Percentiles rank a stretch among this genome's conserved stretches.
These are phyloP conservation scores for Vireo griseus DNA, from an alignment of 2,797 vertebrate species.

Conservation along the genomic window DNA sequence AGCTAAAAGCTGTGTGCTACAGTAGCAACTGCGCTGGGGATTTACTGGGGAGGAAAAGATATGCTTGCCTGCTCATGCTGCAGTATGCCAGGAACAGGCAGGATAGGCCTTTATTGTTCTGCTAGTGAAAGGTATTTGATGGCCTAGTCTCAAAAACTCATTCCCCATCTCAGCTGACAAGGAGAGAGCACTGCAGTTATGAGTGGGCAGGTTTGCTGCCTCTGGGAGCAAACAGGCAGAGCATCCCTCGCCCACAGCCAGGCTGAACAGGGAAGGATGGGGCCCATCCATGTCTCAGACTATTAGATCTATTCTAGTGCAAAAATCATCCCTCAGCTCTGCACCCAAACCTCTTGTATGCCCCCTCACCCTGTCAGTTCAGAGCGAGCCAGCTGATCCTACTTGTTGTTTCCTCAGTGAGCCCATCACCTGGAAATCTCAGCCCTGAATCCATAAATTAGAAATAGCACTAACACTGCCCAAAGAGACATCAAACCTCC, in stretches of 20 bases:
- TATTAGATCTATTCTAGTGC: background rate
- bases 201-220: background rate
- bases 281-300: background rate
- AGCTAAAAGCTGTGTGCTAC: background rate
- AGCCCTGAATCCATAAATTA: background rate
- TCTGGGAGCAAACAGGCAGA: background rate
- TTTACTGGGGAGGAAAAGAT: background rate
- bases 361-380: background rate
- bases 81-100: background rate
- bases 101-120: background rate
- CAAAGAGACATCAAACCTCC: background rate
- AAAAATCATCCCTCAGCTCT: background rate
- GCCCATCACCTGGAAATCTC: background rate
- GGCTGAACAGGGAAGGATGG: background rate
- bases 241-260: background rate
- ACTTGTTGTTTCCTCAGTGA: background rate
- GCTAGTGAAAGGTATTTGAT: background rate
- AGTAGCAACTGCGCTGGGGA: background rate
- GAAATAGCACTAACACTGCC: background rate
- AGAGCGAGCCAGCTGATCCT: background rate
- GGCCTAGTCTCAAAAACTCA: background rate
- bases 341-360: fast-evolving
- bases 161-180: background rate
- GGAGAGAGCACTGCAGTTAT: background rate
- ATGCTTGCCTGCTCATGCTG: background rate